Conservation (phyloP, 2,113 vertebrate genomes). For the Oryzias melastigma region DNA sequence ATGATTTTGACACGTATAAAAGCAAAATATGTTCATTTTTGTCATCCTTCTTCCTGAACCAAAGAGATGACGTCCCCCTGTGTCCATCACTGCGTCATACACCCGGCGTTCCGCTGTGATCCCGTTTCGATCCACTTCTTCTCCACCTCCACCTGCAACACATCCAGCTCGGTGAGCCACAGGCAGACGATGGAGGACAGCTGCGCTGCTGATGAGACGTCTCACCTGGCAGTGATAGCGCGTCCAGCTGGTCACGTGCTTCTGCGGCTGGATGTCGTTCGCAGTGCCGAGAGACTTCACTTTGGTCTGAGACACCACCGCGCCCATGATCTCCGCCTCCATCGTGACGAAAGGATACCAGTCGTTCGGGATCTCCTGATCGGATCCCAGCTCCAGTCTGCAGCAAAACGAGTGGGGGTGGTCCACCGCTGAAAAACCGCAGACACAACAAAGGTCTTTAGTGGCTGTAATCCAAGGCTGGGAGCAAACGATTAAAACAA, state of each 20-base stretch:
- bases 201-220: not conserved
- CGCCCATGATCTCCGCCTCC: conserved; percentile 84
- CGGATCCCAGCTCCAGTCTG: conserved; percentile 93
- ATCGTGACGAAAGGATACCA: conserved; percentile 92
- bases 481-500: too few relatives aligned
- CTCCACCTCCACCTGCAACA: conserved; percentile 91
- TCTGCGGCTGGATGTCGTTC: conserved; percentile 92
- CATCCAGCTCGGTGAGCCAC: too few relatives aligned
- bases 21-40: conserved; percentile 28
- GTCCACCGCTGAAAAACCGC: conserved; percentile 79
- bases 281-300: conserved; percentile 87
- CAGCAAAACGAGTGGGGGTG: conserved; percentile 93
- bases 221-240: conserved; percentile 90
- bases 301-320: conserved; percentile 83
- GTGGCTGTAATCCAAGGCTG: conserved; percentile 11
- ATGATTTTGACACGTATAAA: conserved; percentile 34
- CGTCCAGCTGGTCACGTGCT: conserved; percentile 84
- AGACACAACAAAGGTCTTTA: conserved; percentile 24
- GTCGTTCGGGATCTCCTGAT: conserved; percentile 91
- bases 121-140: conserved; percentile 92
- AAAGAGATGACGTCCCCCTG: conserved; percentile 1
- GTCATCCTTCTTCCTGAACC: conserved; percentile 18
- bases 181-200: not conserved
- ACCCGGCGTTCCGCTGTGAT: conserved; percentile 81
- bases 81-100: conserved; percentile 81